Conservation (phyloP, 2,888 invertebrate genomes). For the Andrena flavipes region DNA sequence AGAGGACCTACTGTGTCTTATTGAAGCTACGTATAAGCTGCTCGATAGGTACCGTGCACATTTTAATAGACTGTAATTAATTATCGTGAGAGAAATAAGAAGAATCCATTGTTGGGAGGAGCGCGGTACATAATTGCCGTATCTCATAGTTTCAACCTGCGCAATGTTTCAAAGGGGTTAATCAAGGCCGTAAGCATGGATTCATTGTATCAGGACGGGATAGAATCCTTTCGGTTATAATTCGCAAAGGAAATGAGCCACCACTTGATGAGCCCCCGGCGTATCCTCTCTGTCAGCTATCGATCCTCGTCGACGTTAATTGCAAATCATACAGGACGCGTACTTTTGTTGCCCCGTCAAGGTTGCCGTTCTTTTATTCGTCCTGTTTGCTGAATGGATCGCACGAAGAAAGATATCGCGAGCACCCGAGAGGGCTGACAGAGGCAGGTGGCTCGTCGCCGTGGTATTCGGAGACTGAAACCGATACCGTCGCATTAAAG, state of each 20-base stretch:
- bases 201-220: too few species aligned
- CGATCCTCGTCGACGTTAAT: conserved; percentile 34
- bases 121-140: too few species aligned
- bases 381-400: conserved; percentile 31
- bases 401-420: conserved; percentile 41
- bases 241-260: not conserved
- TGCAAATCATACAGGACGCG: conserved; percentile 24
- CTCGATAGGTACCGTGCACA: too few species aligned
- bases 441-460: conserved; percentile 58
- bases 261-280: not conserved
- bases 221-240: conserved; percentile 4
- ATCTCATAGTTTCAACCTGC: too few species aligned
- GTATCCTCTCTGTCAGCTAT: not conserved
- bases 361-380: conserved; percentile 1
- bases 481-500: conserved; percentile 75
- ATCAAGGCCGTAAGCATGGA: too few species aligned
- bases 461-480: conserved; percentile 72
- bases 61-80: too few species aligned
- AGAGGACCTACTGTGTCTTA: too few species aligned
- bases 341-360: not conserved
- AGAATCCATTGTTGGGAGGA: too few species aligned
- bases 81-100: too few species aligned
- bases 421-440: conserved; percentile 34
- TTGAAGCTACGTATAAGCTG: too few species aligned
- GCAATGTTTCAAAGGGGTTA: too few species aligned